Evolutionary conservation across 2,113 vertebrate species (phyloP), one percentile per base, ranked within the genome.

Genomic region (Pipra filicauda): DNA sequence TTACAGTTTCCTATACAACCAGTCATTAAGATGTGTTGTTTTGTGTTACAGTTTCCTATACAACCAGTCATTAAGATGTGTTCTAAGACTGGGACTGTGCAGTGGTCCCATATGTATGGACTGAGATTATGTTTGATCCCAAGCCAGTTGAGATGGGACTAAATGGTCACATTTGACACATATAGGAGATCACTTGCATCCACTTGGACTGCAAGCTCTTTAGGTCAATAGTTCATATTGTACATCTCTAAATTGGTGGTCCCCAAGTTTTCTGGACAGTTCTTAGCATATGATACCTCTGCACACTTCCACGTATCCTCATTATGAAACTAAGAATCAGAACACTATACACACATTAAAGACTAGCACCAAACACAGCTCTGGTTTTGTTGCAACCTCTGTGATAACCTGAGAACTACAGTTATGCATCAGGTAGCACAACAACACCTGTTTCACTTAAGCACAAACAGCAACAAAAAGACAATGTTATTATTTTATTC

Each of bases 351-450:
- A 54, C 8, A 5, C 17, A 21, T 6, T 81, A 75, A 73, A 77
- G 58, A n/a, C 21, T 1, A 1, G 8, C 1, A 1, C 43, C 17
- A 15, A 75, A 67, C 18, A 80, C 14, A 52, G 16, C 1, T 4
- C 13, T 41, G 27, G 8, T n/a, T 93, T 77, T 84, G 59, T 52
- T 73, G 30, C n/a, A 65, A 44, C 1, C 2, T 59, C 54, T 3
- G 1, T 8, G 28, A 58, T 55, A 55, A 75, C 22, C 75, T 64
- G 57, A 71, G 70, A 71, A 23, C 22, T 66, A 61, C 43, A 58
- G 22, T 4, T 87, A 22, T 80, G 48, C 2, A 2, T 35, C 26
- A 87, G 33, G 55, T 30, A 58, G 46, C 64, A 33, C 7, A 16
- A 22, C 9, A 11, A 70, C 46, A 66, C 30, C 23, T 55, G 11